Conservation (phyloP, 1,140 invertebrate genomes). For the Hesperophylax magnus region DNA sequence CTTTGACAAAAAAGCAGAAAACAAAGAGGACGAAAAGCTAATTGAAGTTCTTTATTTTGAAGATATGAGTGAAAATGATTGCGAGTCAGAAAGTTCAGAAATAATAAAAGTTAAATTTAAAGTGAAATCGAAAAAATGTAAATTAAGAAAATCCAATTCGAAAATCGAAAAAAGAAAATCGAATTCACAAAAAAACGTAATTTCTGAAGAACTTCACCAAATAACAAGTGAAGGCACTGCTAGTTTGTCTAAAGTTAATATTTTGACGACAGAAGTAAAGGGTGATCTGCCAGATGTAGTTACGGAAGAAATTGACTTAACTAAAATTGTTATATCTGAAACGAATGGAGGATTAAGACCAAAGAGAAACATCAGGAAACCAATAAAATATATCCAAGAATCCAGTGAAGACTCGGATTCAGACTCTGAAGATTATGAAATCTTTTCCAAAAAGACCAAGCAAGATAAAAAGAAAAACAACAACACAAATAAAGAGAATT, state of each 20-base stretch:
- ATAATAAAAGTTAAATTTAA: conserved; percentile 12
- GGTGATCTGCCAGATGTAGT: not conserved
- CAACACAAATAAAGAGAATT: conserved; percentile 37
- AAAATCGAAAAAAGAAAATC: conserved; percentile 33
- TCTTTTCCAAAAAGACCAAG: conserved; percentile 17
- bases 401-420: conserved; percentile 61
- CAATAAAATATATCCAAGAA: conserved; percentile 63
- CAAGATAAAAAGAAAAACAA: conserved; percentile 9
- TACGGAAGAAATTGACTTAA: not conserved
- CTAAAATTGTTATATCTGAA: not conserved
- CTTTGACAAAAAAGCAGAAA: conserved; percentile 67
- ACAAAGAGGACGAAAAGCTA: conserved; percentile 42
- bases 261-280: not conserved
- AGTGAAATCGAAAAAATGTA: conserved; percentile 5
- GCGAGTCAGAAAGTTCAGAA: not conserved
- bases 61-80: not conserved
- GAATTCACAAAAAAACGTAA: conserved; percentile 10
- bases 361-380: conserved; percentile 62
- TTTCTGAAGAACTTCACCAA: not conserved
- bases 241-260: conserved; percentile 5
- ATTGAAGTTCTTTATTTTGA: conserved; percentile 17
- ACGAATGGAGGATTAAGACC: conserved; percentile 16
- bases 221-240: not conserved
- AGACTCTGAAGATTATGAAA: conserved; percentile 64
- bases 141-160: conserved; percentile 25